Percentiles rank a stretch among this genome's conserved stretches.
These are phyloP conservation scores for Chrosomus eos DNA, from an alignment of 2,797 vertebrate genomes.

Conservation along the genomic window DNA sequence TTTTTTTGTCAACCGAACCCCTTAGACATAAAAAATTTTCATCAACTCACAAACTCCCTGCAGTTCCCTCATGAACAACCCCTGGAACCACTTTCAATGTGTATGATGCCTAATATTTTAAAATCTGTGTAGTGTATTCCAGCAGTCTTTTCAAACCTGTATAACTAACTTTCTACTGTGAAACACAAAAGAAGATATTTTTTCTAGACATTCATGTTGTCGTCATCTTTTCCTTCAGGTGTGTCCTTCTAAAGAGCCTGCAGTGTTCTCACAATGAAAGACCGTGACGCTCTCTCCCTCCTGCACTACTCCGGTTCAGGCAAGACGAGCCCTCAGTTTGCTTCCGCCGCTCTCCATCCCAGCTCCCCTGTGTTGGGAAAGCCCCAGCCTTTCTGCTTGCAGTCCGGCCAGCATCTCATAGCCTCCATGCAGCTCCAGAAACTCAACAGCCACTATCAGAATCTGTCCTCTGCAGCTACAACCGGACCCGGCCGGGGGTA, in stretches of 20 bases:
- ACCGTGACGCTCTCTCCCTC: slow-evolving; percentile 73
- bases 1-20: background rate
- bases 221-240: slow-evolving; percentile 56
- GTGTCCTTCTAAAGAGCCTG: slow-evolving; percentile 77
- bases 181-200: background rate
- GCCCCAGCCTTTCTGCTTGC: slow-evolving; percentile 76
- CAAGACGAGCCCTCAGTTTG: slow-evolving; percentile 75
- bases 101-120: background rate
- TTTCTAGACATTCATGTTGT: background rate
- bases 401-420: slow-evolving; percentile 77
- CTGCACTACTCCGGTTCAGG: slow-evolving; percentile 74
- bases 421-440: slow-evolving; percentile 86
- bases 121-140: background rate
- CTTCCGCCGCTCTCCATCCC: slow-evolving; percentile 63
- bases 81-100: background rate
- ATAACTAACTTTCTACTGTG: background rate
- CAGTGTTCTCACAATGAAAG: slow-evolving; percentile 78
- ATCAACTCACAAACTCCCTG: background rate
- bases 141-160: background rate
- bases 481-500: slow-evolving; percentile 64
- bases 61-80: background rate
- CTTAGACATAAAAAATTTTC: background rate
- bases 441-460: slow-evolving; percentile 85
- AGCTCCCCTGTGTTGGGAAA: slow-evolving; percentile 69
- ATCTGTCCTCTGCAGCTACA: slow-evolving; percentile 51